Conservation (phyloP, 2,888 invertebrate species). For the Drosophila dives region DNA sequence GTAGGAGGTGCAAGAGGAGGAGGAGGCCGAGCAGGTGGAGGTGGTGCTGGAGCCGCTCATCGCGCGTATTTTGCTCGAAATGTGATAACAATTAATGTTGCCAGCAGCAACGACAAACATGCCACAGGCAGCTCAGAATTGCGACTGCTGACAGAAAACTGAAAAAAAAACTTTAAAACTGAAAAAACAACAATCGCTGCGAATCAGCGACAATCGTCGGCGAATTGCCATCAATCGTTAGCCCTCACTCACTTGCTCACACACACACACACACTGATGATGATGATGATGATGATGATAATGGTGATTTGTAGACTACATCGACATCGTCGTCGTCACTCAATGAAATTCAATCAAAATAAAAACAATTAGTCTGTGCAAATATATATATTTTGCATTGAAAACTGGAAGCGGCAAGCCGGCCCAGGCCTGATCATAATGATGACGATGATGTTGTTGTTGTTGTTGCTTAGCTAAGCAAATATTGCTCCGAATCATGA, state of each 20-base stretch:
- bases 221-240: slow-evolving; percentile 18
- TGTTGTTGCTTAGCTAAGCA: slow-evolving; percentile 57
- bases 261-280: slow-evolving; percentile 12
- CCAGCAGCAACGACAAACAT: slow-evolving; percentile 68
- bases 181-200: slow-evolving; percentile 29
- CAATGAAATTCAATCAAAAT: slow-evolving; percentile 74
- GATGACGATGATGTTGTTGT: slow-evolving; percentile 17
- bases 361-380: slow-evolving; percentile 70
- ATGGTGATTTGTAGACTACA: slow-evolving; percentile 11
- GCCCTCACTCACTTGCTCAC: slow-evolving; percentile 23
- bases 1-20: background rate
- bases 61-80: slow-evolving; percentile 47
- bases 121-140: slow-evolving; percentile 70
- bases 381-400: slow-evolving; percentile 51
- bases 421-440: slow-evolving; percentile 16
- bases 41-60: slow-evolving; percentile 48
- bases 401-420: slow-evolving; percentile 21
- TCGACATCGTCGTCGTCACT: slow-evolving; percentile 44
- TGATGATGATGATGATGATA: background rate
- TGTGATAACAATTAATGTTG: slow-evolving; percentile 63
- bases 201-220: slow-evolving; percentile 19
- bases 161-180: slow-evolving; percentile 26
- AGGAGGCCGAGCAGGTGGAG: background rate
- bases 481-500: slow-evolving; percentile 46
- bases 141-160: slow-evolving; percentile 55